Base-by-base conservation (phyloP, 2,113 vertebrate species). In the Oxyura jamaicensis region DNA sequence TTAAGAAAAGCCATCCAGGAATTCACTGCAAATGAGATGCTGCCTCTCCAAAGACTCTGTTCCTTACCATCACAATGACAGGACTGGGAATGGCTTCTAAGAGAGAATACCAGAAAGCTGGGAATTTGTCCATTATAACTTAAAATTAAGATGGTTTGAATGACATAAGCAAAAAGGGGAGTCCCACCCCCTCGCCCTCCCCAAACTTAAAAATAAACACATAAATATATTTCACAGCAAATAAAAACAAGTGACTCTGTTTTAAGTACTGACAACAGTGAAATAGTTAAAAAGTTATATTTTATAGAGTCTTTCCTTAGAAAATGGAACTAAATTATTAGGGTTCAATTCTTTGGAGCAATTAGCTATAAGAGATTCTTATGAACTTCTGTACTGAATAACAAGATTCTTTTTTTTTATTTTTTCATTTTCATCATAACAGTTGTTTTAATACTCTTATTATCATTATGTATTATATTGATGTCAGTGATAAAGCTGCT, bases 1-100 rank as follows among this genome's bases (percentile, higher is more conserved):
- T 97, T 97, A 92, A 96, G 95, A 86, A 95, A 96, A 96, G 73
- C 66, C 97, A 97, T 93, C 68, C 77, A 97, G 97, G 97, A 97
- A 97, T 97, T 97, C 74, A 26, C 71, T 95, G 88, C 89, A 97
- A 97, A 97, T 97, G 97, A 97, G 96, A 92, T 97, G 96, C 83
- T 72, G 56, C 60, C 58, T 97, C 96, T 95, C 93, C 83, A 93
- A 97, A 77, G 93, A 94, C 78, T 59, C 33, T 48, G 23, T 39
- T 90, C 74, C 90, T 85, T 71, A 75, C 86, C 59, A 77, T 78
- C 36, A 76, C 2, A 3, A 41, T 90, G 83, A 94, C 73, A 95
- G 76, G 41, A 56, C 83, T 83, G 71, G 80, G 58, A 89, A 3
- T 73, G 50, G 44, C 73, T 78, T 56, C 90, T 95, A 83, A 89